These are phyloP conservation scores for Heptranchias perlo DNA, from an alignment of 2,113 vertebrate species.

Conservation along the genomic window DNA sequence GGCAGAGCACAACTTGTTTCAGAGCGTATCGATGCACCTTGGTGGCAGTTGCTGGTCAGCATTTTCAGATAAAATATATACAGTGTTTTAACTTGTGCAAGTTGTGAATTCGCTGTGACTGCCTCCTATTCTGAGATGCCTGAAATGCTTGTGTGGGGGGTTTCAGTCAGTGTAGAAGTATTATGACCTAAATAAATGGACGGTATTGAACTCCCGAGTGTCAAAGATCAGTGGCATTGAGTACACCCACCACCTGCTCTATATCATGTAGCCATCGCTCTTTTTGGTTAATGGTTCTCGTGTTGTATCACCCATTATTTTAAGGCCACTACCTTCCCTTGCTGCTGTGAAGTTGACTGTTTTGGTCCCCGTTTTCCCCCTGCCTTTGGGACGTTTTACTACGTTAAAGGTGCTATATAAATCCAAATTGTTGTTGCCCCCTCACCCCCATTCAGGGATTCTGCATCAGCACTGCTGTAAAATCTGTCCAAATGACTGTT, in stretches of 20 bases:
- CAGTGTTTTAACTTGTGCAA: neutral
- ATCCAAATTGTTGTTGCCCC: neutral
- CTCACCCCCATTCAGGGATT: too few relatives aligned
- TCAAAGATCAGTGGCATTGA: neutral
- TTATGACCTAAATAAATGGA: neutral
- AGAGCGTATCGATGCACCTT: neutral
- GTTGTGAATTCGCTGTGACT: neutral
- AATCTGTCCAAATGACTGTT: too few relatives aligned
- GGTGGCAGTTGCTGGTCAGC: neutral
- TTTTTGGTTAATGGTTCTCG: neutral
- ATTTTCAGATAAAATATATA: neutral
- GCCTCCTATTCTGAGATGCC: neutral
- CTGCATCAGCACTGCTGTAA: too few relatives aligned
- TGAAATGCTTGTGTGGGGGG: neutral
- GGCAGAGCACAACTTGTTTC: neutral
- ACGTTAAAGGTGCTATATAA: neutral
- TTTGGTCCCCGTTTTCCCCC: neutral
- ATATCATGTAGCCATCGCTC: neutral
- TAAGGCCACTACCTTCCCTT: neutral
- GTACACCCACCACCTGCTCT: neutral
- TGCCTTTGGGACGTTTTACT: neutral
- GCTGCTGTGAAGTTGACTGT: neutral
- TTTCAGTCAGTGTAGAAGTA: neutral
- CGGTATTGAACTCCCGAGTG: neutral
- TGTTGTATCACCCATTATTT: neutral